These are phyloP conservation scores for Nemapogon koenigi DNA, from an alignment of 2,888 invertebrate species.

Conservation along the genomic window DNA sequence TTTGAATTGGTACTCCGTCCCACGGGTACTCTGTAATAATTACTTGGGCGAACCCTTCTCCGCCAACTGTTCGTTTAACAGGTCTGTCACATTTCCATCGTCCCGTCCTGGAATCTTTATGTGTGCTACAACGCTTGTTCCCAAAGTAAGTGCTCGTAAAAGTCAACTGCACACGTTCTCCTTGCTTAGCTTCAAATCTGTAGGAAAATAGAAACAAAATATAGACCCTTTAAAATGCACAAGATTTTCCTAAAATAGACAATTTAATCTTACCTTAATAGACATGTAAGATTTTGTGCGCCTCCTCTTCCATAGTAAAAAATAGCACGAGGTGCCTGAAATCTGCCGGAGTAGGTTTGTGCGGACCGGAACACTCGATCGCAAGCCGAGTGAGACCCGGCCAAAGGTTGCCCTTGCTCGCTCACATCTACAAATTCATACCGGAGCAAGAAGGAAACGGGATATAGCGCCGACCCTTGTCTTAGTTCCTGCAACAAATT, in stretches of 20 bases:
- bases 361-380: conserved; percentile 67
- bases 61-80: conserved; percentile 44
- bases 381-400: conserved; percentile 67
- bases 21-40: conserved; percentile 74
- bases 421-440: conserved; percentile 85
- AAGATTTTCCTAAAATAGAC: too few relatives aligned
- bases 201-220: too few relatives aligned
- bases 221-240: too few relatives aligned
- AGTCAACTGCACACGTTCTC: conserved; percentile 73
- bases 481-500: conserved; percentile 61
- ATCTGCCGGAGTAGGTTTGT: conserved; percentile 65
- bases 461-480: conserved; percentile 81
- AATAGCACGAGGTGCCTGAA: conserved; percentile 79
- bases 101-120: conserved; percentile 70
- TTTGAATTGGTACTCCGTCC: conserved; percentile 69
- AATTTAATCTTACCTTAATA: conserved; percentile 69
- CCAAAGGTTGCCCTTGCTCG: conserved; percentile 68
- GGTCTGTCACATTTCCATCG: conserved; percentile 73
- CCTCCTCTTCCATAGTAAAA: conserved; percentile 86
- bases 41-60: conserved; percentile 66
- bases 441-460: conserved; percentile 76
- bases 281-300: conserved; percentile 75
- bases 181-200: conserved; percentile 73
- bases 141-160: conserved; percentile 75
- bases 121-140: conserved; percentile 70